These are phyloP conservation scores for Drosophila falleni DNA, from an alignment of 2,888 invertebrate genomes.

Conservation along the genomic window DNA sequence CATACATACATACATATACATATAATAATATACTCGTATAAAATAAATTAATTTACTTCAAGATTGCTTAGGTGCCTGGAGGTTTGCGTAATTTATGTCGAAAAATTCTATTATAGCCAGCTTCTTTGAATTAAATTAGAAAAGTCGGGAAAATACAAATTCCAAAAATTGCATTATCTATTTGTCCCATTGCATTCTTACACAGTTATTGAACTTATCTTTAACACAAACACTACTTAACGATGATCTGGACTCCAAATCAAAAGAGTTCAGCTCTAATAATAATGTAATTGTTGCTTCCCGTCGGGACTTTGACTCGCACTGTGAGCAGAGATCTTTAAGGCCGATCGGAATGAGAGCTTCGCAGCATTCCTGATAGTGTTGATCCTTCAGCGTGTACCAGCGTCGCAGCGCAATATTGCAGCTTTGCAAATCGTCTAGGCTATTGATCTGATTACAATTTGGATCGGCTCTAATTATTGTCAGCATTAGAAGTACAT, in stretches of 20 bases:
- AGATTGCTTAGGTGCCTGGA: too few species aligned
- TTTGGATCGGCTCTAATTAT: neutral
- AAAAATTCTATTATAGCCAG: too few species aligned
- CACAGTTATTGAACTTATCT: neutral
- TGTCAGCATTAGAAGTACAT: neutral
- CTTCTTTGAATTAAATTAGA: neutral
- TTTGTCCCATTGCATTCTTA: neutral
- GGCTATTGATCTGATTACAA: neutral
- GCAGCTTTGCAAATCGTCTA: neutral
- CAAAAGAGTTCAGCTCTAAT: neutral
- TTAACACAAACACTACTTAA: neutral
- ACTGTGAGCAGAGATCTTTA: neutral
- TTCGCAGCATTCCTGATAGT: slow-evolving; percentile 7
- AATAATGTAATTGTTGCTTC: neutral
- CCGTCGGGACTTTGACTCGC: neutral
- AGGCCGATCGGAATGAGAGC: neutral
- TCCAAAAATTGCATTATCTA: neutral
- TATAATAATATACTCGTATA: too few species aligned
- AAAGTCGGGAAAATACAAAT: neutral
- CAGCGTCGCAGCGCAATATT: neutral
- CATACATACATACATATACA: too few species aligned
- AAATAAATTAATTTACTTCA: too few species aligned
- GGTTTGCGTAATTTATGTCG: too few species aligned
- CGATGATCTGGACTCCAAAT: neutral
- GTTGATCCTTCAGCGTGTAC: neutral